Percentiles rank a stretch among this genome's conserved stretches.
Evolutionary conservation across 2,888 invertebrate genomes (phyloP).

Genomic region (Drosophila paracracens): DNA sequence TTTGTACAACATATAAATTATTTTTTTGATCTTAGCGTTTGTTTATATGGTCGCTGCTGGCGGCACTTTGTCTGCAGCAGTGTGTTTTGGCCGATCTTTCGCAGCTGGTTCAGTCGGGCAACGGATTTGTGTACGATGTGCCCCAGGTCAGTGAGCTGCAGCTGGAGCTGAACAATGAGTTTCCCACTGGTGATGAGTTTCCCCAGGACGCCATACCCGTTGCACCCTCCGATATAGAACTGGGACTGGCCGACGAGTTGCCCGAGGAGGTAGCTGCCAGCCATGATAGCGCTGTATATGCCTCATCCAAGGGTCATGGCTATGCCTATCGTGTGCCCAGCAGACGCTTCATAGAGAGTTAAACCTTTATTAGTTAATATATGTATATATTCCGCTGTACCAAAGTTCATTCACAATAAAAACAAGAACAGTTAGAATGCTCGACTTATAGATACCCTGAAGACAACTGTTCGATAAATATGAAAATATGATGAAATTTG

Average conservation of each 20-base stretch:
- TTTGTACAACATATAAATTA: not conserved
- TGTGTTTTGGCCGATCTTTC: slow-evolving; percentile 65
- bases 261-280: slow-evolving; percentile 38
- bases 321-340: slow-evolving; percentile 68
- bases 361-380: slow-evolving; percentile 18
- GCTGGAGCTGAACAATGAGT: slow-evolving; percentile 72
- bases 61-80: slow-evolving; percentile 46
- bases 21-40: slow-evolving; percentile 41
- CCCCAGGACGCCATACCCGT: slow-evolving; percentile 72
- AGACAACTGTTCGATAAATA: not conserved
- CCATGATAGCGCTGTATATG: slow-evolving; percentile 32
- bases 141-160: slow-evolving; percentile 69
- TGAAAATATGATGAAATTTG: not conserved
- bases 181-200: slow-evolving; percentile 71
- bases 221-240: slow-evolving; percentile 70
- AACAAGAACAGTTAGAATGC: not conserved
- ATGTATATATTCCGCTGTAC: slow-evolving; percentile 40
- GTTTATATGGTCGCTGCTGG: slow-evolving; percentile 39
- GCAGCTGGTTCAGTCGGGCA: slow-evolving; percentile 73
- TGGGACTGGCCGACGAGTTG: slow-evolving; percentile 51
- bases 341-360: slow-evolving; percentile 64
- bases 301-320: slow-evolving; percentile 54
- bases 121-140: slow-evolving; percentile 78
- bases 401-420: slow-evolving; percentile 62
- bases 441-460: not conserved